Evolutionary conservation across 2,888 invertebrate species (phyloP), one percentile per base, ranked within the genome.

Genomic region (Coleophora deauratella): DNA sequence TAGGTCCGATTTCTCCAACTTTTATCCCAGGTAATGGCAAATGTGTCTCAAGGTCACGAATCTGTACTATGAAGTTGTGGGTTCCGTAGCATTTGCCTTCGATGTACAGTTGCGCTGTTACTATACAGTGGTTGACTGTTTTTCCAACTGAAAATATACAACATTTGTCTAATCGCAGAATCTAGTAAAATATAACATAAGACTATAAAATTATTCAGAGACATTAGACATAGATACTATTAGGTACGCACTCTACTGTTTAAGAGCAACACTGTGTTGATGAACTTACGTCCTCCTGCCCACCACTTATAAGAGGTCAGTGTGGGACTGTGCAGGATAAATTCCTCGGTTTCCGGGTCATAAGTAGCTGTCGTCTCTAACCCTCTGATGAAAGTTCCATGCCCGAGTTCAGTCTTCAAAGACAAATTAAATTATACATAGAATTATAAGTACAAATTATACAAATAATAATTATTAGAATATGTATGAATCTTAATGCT

Each of bases 251-350:
- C n/a, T n/a, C n/a, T n/a, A n/a, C n/a, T n/a, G n/a, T n/a, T n/a
- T n/a, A n/a, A n/a, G n/a, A n/a, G n/a, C n/a, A n/a, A n/a, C n/a
- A n/a, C n/a, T n/a, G n/a, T 21, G 21, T 4, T 2, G 11, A 31
- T 28, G 10, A 13, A 90, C 94, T 90, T 84, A 96, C 96, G 88
- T 62, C 95, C 94, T 33, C 97, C 97, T 21, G 97, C 97, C 98
- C 97, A 98, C 97, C 97, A 98, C 80, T 98, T 98, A 66, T 93
- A 94, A 0, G 98, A 91, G 0, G 95, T 93, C 27, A 96, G 69
- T 0, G 93, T 93, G 0, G 98, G 98, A 45, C 93, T 93, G 62
- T 97, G 90, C 13, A 98, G 70, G 11, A 97, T 80, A 72, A 98
- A 98, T 75, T 97, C 93, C 66, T 96, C 88, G 0, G 91, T 93